phyloP scores from a whole-genome alignment of 1,140 invertebrate species.

The Drosophila sechellia region DNA sequence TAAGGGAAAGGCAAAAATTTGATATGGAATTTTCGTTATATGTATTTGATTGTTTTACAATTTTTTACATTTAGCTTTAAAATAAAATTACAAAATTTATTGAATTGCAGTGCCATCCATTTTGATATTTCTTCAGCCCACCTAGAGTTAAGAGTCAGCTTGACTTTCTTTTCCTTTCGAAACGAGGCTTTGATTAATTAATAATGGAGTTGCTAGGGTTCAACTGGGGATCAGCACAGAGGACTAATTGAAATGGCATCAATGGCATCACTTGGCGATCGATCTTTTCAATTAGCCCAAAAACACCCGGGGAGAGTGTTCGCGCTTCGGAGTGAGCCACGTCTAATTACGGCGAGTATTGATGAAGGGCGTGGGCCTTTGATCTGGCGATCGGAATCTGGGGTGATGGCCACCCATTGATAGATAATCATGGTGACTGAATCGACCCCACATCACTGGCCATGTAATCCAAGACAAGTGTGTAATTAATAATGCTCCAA shows the following conservation, averaged over 20 bases:
- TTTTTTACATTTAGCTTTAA: too few relatives aligned
- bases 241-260: slow-evolving; percentile 56
- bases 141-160: slow-evolving; percentile 20
- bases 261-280: slow-evolving; percentile 14
- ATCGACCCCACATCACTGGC: slow-evolving; percentile 34
- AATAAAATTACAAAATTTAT: not conserved
- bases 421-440: slow-evolving; percentile 47
- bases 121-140: slow-evolving; percentile 1
- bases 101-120: not conserved
- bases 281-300: slow-evolving; percentile 48
- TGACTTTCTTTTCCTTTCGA: slow-evolving; percentile 24
- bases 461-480: slow-evolving; percentile 75
- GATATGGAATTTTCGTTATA: not conserved
- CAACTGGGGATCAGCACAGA: slow-evolving; percentile 7
- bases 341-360: slow-evolving; percentile 53
- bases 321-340: slow-evolving; percentile 24
- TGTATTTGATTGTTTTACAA: too few relatives aligned
- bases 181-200: slow-evolving; percentile 75
- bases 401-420: slow-evolving; percentile 38
- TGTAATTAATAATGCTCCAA: slow-evolving; percentile 73
- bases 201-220: slow-evolving; percentile 61
- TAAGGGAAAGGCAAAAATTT: not conserved
- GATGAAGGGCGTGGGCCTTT: slow-evolving; percentile 46
- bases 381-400: slow-evolving; percentile 3
- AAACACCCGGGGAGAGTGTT: slow-evolving; percentile 42